Evolutionary conservation across 2,113 vertebrate genomes (phyloP), one percentile per base, ranked within the genome.

Genomic region (Alosa alosa): DNA sequence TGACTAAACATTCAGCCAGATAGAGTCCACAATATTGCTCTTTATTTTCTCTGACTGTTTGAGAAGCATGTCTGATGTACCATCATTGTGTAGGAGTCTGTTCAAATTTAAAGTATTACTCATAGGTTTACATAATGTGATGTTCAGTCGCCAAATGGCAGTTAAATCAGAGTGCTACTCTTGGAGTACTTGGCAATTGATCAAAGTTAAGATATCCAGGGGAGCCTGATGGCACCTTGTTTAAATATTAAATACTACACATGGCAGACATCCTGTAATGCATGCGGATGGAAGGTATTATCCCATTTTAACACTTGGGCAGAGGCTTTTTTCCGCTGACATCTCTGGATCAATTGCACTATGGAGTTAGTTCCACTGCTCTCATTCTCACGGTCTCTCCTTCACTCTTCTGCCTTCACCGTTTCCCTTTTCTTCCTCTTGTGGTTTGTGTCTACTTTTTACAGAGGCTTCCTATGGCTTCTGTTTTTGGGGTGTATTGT

Each of bases 121-220:
- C 64, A 72, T 72, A 36, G 25, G 64, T 36, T 72, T 72, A 72
- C 25, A 36, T 72, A 72, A 72, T 36, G 7, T 13, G 25, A 72
- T 72, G 64, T 31, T 31, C 8, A 31, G 8, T 72, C 41, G 64
- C 64, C 64, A 72, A 72, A 72, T 36, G 8, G 64, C 64, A 72
- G 36, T 72, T 72, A 36, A 31, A 72, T 72, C 64, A 72, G 64
- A 36, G 11, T 9, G 25, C 64, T 72, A 13, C 64, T 72, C 64
- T 25, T 13, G 25, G 64, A 72, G 64, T 11, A 4, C 31, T 72
- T 72, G 64, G 25, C 64, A 72, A 15, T 31, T 8, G 64, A 72
- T 72, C 64, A 72, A 31, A 72, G 64, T 31, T 72, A 72, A 72
- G 64, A 36, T 72, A 72, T 72, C 64, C 64, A 72, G n/a, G 9